These are phyloP conservation scores for Callipepla californica DNA, from an alignment of 2,113 vertebrate species.

Conservation along the genomic window DNA sequence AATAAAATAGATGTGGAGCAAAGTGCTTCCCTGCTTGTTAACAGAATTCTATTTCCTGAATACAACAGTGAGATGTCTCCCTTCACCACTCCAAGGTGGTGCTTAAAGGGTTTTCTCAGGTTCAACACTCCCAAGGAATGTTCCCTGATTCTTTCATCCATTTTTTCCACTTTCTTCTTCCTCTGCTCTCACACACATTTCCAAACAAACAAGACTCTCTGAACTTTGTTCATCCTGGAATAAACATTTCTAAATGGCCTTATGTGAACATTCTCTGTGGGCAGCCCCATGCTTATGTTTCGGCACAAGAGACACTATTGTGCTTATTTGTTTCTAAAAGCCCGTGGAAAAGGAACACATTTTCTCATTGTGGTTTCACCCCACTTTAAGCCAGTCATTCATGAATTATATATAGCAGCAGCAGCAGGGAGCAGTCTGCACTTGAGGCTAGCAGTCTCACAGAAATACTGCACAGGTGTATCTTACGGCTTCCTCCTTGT, in stretches of 20 bases:
- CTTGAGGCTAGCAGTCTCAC: constrained; percentile 49
- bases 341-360: background rate
- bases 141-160: background rate
- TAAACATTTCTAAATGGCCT: background rate
- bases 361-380: background rate
- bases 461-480: constrained; percentile 8
- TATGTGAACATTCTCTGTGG: background rate
- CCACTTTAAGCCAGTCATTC: background rate
- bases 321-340: constrained; percentile 2
- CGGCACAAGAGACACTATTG: background rate
- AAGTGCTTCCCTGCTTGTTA: background rate
- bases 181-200: background rate
- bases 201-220: background rate
- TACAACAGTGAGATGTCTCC: accelerated
- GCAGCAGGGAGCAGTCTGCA: constrained; percentile 46
- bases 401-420: constrained; percentile 43
- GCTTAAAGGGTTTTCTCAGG: background rate
- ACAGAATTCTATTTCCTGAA: background rate
- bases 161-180: background rate
- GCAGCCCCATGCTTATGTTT: background rate
- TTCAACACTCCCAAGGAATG: background rate
- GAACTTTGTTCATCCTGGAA: background rate
- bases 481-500: constrained; percentile 9
- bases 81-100: background rate
- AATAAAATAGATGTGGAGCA: background rate